Evolutionary conservation across 1,140 invertebrate genomes (phyloP).

Genomic region (Araneus ventricosus): DNA sequence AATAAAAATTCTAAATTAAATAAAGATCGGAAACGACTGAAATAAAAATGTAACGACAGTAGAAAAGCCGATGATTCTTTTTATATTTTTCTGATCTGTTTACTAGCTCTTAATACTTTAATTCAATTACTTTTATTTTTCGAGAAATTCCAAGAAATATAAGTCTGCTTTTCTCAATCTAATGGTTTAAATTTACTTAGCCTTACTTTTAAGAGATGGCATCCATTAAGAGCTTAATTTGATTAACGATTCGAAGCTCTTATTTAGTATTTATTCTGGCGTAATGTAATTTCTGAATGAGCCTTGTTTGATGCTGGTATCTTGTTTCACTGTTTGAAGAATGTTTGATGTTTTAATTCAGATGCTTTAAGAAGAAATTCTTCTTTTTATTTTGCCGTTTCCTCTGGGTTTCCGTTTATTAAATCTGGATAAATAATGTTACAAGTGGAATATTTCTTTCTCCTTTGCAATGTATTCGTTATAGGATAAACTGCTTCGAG

Average conservation of each 20-base stretch:
- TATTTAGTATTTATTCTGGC: constrained; percentile 16
- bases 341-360: constrained; percentile 15
- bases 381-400: neutral
- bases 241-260: neutral
- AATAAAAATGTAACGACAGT: neutral
- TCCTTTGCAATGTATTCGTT: too few species aligned
- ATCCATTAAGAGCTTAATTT: constrained; percentile 4
- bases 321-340: neutral
- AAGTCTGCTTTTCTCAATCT: neutral
- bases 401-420: neutral
- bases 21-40: neutral
- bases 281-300: neutral
- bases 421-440: neutral
- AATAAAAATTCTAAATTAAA: constrained; percentile 6
- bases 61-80: neutral
- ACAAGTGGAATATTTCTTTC: too few species aligned
- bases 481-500: too few species aligned
- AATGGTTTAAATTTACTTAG: constrained; percentile 40
- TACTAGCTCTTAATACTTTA: neutral
- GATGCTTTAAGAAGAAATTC: neutral
- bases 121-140: constrained; percentile 20
- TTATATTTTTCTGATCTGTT: neutral
- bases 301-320: neutral
- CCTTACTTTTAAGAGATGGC: neutral
- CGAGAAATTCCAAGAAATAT: neutral